These are phyloP conservation scores for Anthoscopus minutus DNA, from an alignment of 2,113 vertebrate species.

Conservation along the genomic window DNA sequence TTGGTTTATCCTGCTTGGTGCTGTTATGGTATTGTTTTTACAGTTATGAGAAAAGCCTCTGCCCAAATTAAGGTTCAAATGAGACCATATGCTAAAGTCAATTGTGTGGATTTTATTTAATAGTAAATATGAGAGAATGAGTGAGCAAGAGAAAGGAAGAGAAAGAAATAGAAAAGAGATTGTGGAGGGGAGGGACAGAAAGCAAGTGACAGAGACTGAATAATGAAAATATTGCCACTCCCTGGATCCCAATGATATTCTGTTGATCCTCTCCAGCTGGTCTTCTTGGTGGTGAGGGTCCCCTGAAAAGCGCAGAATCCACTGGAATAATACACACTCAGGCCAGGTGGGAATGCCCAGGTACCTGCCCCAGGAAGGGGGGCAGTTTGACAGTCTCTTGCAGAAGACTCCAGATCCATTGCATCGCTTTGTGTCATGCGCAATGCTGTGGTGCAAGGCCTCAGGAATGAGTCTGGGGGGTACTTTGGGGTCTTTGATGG, in stretches of 20 bases:
- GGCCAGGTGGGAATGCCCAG: not conserved
- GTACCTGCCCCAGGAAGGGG: not conserved
- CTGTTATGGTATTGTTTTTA: not conserved
- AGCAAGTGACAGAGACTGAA: not conserved
- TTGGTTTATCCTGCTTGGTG: not conserved
- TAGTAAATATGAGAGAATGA: not conserved
- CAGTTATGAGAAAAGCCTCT: not conserved
- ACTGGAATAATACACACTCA: not conserved
- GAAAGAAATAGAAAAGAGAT: not conserved
- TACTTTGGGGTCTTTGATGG: not conserved
- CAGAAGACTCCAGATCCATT: not conserved
- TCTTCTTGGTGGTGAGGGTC: not conserved
- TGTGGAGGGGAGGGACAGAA: not conserved
- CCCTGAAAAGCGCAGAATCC: not conserved
- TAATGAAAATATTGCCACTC: not conserved
- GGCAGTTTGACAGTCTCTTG: not conserved
- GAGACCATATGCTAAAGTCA: not conserved
- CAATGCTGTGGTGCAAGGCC: not conserved
- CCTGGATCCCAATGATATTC: rapidly evolving
- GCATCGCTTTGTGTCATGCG: too few relatives aligned
- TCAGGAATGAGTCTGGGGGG: too few relatives aligned
- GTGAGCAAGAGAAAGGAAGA: not conserved
- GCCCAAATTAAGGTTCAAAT: not conserved
- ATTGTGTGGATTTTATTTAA: not conserved
- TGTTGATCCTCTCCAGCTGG: not conserved